Base-by-base conservation (phyloP, 64 coral and sea anemone genomes). In the Platygyra sinensis region DNA sequence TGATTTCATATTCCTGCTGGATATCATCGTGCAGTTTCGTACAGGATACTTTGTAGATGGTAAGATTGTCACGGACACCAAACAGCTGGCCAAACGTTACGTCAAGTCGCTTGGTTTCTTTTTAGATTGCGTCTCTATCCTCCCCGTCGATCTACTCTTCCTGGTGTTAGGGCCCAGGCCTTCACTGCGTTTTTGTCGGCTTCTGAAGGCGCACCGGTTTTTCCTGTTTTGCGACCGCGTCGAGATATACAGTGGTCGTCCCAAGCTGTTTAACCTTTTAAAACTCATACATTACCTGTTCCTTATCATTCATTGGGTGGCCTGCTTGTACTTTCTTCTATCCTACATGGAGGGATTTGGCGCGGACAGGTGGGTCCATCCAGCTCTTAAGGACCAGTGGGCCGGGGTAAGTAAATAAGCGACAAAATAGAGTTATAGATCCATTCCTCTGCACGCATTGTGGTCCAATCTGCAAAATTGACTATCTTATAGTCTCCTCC, bases 271-370 rank as follows among this genome's bases (percentile, higher is more conserved):
- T 61, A 98, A 98, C 72, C 88, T 98, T 17, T 67, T 92, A 20
- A 98, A 95, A 69, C 87, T 95, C 20, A 89, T 98, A 17, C 96
- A 94, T 73, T 94, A 98, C 69, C 31, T 98, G 72, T 90, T 98
- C 24, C 87, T 98, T 33, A 98, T 98, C 10, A 95, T 98, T 71
- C 96, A 98, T 30, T 98, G 96, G 96, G 96, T 98, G 14, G 93
- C 96, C 29, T 98, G 96, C 73, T 28, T 95, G 16, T 98, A 98
- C 82, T 95, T 95, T 29, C 86, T 98, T 54, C 62, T 98, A 0
- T 98, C 96, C 13, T 74, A 91, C 60, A 59, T 78, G 15, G 93
- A 95, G 60, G 96, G 96, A 22, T 92, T 95, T 87, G 96, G 93
- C 15, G 80, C 73, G 17, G 93, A 95, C 65, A 50, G 59, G 10